These are phyloP conservation scores for Hydrophis major DNA, from an alignment of 2,797 vertebrate species.

Conservation along the genomic window DNA sequence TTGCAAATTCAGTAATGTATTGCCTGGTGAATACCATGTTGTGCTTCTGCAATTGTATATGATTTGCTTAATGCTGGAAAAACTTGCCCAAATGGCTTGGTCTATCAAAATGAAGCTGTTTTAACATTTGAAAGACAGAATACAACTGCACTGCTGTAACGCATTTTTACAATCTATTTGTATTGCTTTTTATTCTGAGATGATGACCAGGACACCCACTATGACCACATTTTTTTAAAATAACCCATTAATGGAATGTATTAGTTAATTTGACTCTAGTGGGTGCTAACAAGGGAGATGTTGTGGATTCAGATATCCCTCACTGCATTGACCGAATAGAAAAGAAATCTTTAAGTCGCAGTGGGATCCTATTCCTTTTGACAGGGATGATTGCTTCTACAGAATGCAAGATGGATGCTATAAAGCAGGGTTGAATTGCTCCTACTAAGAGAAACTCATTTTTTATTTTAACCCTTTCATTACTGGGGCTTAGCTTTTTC, in stretches of 20 bases:
- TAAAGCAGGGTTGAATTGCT: slow-evolving; percentile 13
- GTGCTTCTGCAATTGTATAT: background rate
- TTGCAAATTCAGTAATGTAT: background rate
- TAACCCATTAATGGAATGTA: slow-evolving; percentile 10
- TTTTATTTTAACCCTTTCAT: background rate
- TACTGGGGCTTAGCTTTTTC: background rate
- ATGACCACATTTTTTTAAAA: slow-evolving; percentile 5
- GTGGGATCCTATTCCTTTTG: slow-evolving; percentile 2
- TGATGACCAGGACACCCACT: background rate
- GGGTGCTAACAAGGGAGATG: slow-evolving; percentile 23
- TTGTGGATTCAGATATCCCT: slow-evolving; percentile 15
- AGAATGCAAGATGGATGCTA: background rate
- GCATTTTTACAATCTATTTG: background rate
- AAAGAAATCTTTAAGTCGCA: slow-evolving; percentile 9
- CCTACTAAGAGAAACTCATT: slow-evolving; percentile 9
- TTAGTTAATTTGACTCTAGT: slow-evolving; percentile 21
- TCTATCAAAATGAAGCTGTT: background rate
- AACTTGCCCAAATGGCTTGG: slow-evolving; percentile 3
- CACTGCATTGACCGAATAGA: slow-evolving; percentile 2
- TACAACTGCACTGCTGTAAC: background rate
- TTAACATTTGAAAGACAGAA: background rate
- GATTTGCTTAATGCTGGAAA: background rate
- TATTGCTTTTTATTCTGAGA: slow-evolving; percentile 14
- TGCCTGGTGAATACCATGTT: rapidly evolving
- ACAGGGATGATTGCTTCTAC: slow-evolving; percentile 25